phyloP scores from a whole-genome alignment of 2,888 invertebrate species.

The Oxycera nigricornis region DNA sequence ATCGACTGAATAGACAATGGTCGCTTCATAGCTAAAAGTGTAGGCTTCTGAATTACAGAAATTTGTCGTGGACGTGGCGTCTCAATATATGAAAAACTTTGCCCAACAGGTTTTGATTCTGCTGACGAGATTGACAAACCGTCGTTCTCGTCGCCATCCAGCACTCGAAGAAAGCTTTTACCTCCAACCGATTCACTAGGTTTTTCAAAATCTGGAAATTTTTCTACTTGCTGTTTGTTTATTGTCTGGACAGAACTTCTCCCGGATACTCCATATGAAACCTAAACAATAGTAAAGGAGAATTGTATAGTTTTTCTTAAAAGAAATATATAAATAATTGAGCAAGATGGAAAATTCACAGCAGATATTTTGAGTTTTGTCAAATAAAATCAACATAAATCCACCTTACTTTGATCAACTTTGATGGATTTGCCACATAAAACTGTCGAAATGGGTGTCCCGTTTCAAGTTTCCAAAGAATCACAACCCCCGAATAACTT shows the following conservation, averaged over 20 bases:
- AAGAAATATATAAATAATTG: too few relatives aligned
- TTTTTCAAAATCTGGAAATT: background rate
- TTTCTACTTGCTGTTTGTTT: slow-evolving; percentile 2
- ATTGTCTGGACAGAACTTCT: background rate
- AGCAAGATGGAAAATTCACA: too few relatives aligned
- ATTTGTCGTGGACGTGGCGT: slow-evolving; percentile 54
- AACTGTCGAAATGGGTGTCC: slow-evolving; percentile 73
- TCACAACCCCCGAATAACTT: slow-evolving; percentile 79
- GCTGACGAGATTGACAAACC: too few relatives aligned
- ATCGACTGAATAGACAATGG: slow-evolving; percentile 66
- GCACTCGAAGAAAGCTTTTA: too few relatives aligned
- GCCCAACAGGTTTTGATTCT: background rate
- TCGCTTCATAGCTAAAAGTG: slow-evolving; percentile 57
- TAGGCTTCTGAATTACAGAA: slow-evolving; percentile 62
- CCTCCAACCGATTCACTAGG: background rate
- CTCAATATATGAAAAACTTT: background rate
- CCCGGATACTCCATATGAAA: background rate
- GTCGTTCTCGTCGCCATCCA: too few relatives aligned
- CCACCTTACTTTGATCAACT: slow-evolving; percentile 56
- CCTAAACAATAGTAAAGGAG: background rate
- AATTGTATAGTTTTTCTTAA: background rate
- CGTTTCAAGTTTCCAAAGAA: slow-evolving; percentile 84
- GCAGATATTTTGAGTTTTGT: too few relatives aligned
- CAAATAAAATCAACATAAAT: background rate
- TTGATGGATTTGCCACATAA: slow-evolving; percentile 58